Evolutionary conservation across 2,888 invertebrate species (phyloP), one percentile per base, ranked within the genome.

Genomic region (Isotomurus palustris): DNA sequence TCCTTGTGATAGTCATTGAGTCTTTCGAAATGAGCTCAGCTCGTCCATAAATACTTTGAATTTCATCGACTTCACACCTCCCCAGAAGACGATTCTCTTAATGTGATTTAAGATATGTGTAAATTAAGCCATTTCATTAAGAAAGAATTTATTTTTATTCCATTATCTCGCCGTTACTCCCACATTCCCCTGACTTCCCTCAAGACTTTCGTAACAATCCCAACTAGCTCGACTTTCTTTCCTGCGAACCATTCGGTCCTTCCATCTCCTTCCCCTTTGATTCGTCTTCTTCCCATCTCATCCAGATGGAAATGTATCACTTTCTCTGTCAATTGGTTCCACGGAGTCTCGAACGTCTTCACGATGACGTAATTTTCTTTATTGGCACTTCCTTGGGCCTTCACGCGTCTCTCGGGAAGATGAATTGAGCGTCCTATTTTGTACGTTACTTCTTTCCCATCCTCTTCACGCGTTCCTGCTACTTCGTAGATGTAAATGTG

Each of bases 161-260:
- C 19, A 5, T 19, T 17, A 14, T 8, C 19, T 8, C n/a, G 14
- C 19, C 19, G n/a, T 38, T 28, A 48, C 24, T 36, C 35, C 27
- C 3, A 43, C 27, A 19, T 40, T 43, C 17, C 27, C 19, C 38
- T 51, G n/a, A 52, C 55, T 49, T 48, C 52, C 24, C 36, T 54
- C 29, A 55, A 52, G n/a, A 52, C 52, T 8, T 53, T 28, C 21
- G 28, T 49, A 35, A 62, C 53, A 1, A 50, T 36, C 32, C 49
- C 44, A 2, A 22, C 36, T 27, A 62, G 53, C 6, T 45, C 2
- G 14, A 50, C 48, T 17, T 19, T 24, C 1, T 43, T 12, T 41
- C 62, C 62, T 12, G 12, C 19, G 44, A 58, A 62, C 62, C 62
- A 62, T 32, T 62, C 62, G 1, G 62, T 58, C 14, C 40, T 35